These are phyloP conservation scores for Drosophila kepulauana DNA, from an alignment of 1,140 invertebrate species.

Conservation along the genomic window DNA sequence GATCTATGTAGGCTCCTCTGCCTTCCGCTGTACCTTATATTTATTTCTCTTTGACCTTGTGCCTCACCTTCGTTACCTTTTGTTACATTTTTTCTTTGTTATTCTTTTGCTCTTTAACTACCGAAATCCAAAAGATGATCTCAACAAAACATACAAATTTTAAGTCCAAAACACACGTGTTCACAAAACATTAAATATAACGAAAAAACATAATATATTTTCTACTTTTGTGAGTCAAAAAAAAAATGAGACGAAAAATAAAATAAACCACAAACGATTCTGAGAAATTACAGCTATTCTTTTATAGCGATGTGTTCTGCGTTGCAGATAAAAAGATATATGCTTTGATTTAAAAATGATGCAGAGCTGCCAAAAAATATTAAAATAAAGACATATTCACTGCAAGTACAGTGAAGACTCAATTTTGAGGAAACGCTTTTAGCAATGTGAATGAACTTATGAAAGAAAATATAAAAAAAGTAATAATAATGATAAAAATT, in stretches of 20 bases:
- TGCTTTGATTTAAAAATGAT: slow-evolving; percentile 24
- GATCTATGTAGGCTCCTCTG: no score
- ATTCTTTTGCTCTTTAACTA: slow-evolving; percentile 5
- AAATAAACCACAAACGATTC: slow-evolving; percentile 9
- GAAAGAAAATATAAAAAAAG: no score
- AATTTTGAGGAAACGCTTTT: not conserved
- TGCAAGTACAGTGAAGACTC: not conserved
- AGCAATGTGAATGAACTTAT: not conserved
- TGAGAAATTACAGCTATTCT: not conserved
- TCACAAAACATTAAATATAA: slow-evolving; percentile 11
- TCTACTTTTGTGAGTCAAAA: not conserved
- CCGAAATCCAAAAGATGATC: slow-evolving; percentile 23
- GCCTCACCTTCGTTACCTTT: slow-evolving; percentile 13
- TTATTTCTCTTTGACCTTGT: slow-evolving; percentile 11
- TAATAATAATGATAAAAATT: not conserved
- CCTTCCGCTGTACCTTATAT: not conserved
- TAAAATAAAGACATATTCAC: slow-evolving; percentile 11
- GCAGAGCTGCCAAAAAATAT: slow-evolving; percentile 30
- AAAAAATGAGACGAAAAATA: not conserved
- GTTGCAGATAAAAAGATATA: slow-evolving; percentile 20
- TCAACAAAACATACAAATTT: slow-evolving; percentile 21
- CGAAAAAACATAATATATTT: not conserved
- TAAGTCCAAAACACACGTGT: slow-evolving; percentile 25
- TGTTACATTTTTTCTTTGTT: slow-evolving; percentile 3
- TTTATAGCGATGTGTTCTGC: not conserved